These are phyloP conservation scores for Platyura marginata DNA, from an alignment of 1,140 invertebrate genomes.

Conservation along the genomic window DNA sequence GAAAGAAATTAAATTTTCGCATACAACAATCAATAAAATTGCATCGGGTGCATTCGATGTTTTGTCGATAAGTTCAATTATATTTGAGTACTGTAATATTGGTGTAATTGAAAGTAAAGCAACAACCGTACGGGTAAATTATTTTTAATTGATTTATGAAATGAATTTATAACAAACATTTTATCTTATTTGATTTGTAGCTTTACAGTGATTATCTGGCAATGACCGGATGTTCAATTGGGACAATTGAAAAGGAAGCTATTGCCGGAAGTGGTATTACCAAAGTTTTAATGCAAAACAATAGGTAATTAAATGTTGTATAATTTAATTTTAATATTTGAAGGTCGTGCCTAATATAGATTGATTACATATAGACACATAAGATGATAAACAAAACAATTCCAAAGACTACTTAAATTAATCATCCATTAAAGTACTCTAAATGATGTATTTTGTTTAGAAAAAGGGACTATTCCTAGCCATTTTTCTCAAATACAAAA, in stretches of 20 bases:
- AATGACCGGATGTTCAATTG: conserved; percentile 14
- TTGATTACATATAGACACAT: too few relatives aligned
- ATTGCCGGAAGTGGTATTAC: conserved; percentile 19
- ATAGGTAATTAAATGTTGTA: conserved; percentile 11
- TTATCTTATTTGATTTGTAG: conserved; percentile 4
- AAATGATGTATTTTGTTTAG: too few relatives aligned
- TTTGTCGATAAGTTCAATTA: conserved; percentile 12
- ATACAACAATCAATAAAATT: conserved; percentile 12
- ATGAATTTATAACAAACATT: neutral
- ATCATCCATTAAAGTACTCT: too few relatives aligned
- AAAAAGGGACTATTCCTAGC: too few relatives aligned
- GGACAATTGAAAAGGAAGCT: conserved; percentile 16
- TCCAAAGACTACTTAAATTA: too few relatives aligned
- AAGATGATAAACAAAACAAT: too few relatives aligned
- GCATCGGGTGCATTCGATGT: conserved; percentile 15
- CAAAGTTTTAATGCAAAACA: conserved; percentile 10
- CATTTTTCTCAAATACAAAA: too few relatives aligned
- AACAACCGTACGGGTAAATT: conserved; percentile 12
- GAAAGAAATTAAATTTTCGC: conserved; percentile 12
- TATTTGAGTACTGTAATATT: conserved; percentile 13
- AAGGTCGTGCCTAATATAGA: too few relatives aligned
- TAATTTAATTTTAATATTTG: neutral
- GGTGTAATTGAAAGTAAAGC: conserved; percentile 11
- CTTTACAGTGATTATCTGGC: conserved; percentile 14
- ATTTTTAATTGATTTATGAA: neutral